These are phyloP conservation scores for Lepidurus apus DNA, from an alignment of 1,140 invertebrate genomes.

Conservation along the genomic window DNA sequence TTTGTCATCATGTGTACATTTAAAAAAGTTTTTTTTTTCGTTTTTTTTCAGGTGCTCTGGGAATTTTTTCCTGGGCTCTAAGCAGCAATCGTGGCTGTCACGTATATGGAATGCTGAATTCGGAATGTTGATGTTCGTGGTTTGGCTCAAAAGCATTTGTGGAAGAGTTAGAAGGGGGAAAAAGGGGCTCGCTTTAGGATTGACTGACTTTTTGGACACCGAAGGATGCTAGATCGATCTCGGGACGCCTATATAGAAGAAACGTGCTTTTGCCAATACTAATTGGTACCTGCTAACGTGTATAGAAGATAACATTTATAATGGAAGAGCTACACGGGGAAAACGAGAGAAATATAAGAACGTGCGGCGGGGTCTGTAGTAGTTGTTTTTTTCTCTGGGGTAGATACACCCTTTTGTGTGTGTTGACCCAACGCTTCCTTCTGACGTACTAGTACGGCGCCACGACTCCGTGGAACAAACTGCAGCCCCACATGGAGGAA, in stretches of 20 bases:
- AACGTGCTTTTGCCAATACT: conserved; percentile 17
- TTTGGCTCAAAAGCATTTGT: too few species aligned
- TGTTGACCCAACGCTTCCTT: too few species aligned
- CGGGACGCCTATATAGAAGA: not conserved
- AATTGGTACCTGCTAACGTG: not conserved
- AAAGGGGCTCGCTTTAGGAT: not conserved
- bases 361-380: not conserved
- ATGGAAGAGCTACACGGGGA: not conserved
- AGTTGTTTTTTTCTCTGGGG: not conserved
- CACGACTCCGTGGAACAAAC: too few species aligned
- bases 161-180: too few species aligned
- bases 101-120: too few species aligned
- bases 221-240: not conserved
- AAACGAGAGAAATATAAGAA: not conserved
- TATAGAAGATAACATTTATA: conserved; percentile 9
- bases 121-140: too few species aligned
- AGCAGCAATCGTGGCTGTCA: too few species aligned
- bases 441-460: too few species aligned
- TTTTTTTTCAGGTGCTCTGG: too few species aligned
- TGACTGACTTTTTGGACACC: not conserved
- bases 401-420: too few species aligned
- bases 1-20: not conserved
- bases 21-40: too few species aligned
- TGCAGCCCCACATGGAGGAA: not conserved
- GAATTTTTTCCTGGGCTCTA: too few species aligned